These are phyloP conservation scores for Drosophila mauritiana DNA, from an alignment of 1,140 invertebrate species.

Conservation along the genomic window DNA sequence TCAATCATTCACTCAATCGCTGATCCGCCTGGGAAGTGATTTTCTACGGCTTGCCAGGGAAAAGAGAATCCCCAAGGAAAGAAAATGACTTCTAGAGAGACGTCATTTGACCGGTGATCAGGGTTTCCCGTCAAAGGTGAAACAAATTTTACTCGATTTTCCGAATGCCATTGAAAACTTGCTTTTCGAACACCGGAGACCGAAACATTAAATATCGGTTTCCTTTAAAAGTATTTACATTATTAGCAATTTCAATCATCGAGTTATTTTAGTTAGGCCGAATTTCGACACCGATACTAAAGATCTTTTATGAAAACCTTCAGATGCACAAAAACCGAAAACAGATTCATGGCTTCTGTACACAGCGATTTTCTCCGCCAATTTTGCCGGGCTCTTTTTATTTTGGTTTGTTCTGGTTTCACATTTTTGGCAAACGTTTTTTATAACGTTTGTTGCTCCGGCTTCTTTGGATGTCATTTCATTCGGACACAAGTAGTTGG, in stretches of 20 bases:
- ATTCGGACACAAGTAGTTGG: slow-evolving; percentile 39
- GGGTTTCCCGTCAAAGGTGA: slow-evolving; percentile 17
- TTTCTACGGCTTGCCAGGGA: neutral
- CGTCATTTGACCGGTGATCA: slow-evolving; percentile 2
- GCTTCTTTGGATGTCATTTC: slow-evolving; percentile 18
- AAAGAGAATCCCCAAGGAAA: neutral
- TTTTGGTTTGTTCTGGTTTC: slow-evolving; percentile 30
- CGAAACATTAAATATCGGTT: neutral
- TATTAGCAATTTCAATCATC: too few relatives aligned
- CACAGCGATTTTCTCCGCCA: slow-evolving; percentile 22
- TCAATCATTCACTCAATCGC: slow-evolving; percentile 28
- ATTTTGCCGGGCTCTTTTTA: slow-evolving; percentile 18
- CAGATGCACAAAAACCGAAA: slow-evolving; percentile 1
- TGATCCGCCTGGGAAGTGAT: slow-evolving; percentile 34
- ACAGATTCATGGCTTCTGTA: slow-evolving; percentile 25
- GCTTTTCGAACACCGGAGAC: neutral
- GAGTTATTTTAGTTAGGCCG: too few relatives aligned
- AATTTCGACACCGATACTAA: neutral
- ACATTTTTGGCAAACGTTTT: slow-evolving; percentile 39
- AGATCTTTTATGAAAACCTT: slow-evolving; percentile 9
- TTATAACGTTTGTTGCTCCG: slow-evolving; percentile 26
- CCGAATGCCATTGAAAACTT: neutral
- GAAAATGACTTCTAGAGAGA: slow-evolving; percentile 5
- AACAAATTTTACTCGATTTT: slow-evolving; percentile 5
- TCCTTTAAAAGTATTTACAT: neutral